phyloP scores from a whole-genome alignment of 1,140 invertebrate genomes.

The Notospermus geniculatus region DNA sequence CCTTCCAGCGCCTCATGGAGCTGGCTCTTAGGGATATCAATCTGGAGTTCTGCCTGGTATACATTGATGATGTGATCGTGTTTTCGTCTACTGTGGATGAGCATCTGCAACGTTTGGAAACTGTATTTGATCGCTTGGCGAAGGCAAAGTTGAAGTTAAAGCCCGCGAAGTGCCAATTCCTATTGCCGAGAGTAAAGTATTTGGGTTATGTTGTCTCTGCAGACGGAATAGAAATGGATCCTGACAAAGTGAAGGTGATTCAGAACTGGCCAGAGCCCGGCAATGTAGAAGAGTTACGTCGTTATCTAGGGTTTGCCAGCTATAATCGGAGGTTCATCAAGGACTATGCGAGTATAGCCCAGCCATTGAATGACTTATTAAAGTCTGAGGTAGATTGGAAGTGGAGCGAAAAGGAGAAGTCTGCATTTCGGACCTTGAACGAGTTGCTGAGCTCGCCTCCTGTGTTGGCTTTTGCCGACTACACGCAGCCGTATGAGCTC shows the following conservation, averaged over 20 bases:
- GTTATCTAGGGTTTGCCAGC: slow-evolving; percentile 37
- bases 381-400: slow-evolving; percentile 12
- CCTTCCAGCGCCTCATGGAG: slow-evolving; percentile 22
- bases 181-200: slow-evolving; percentile 30
- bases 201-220: slow-evolving; percentile 32
- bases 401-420: no score
- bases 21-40: slow-evolving; percentile 19
- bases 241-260: slow-evolving; percentile 36
- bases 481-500: slow-evolving; percentile 16
- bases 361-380: slow-evolving; percentile 28
- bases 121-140: slow-evolving; percentile 18
- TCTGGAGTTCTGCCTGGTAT: slow-evolving; percentile 18
- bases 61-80: slow-evolving; percentile 19
- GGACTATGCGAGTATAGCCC: slow-evolving; percentile 30
- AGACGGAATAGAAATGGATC: no score
- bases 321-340: slow-evolving; percentile 34
- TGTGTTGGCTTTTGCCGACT: slow-evolving; percentile 26
- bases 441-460: slow-evolving; percentile 22
- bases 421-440: slow-evolving; percentile 23
- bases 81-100: slow-evolving; percentile 21
- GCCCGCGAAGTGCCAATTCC: slow-evolving; percentile 46
- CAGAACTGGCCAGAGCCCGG: slow-evolving; percentile 34
- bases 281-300: slow-evolving; percentile 30
- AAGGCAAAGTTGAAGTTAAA: slow-evolving; percentile 18
- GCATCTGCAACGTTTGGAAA: slow-evolving; percentile 11